Conservation (phyloP, 1,140 invertebrate genomes). For the Aplysia californica region DNA sequence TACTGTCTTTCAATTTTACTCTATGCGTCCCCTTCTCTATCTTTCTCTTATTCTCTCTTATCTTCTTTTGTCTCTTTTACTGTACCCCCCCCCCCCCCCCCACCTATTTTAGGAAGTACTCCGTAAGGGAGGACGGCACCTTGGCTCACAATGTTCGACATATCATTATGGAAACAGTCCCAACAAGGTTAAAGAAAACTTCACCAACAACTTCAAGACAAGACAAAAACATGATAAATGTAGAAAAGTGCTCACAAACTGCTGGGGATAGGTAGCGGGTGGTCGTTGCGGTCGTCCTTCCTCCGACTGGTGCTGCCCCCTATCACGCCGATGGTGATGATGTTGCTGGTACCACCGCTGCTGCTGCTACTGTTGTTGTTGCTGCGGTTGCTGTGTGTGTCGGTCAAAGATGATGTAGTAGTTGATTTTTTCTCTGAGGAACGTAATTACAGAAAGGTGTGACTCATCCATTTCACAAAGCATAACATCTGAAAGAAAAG, state of each 20-base stretch:
- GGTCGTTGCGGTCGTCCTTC: constrained; percentile 3
- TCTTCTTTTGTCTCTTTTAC: neutral
- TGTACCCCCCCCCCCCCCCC: neutral
- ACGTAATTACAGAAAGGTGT: too few species aligned
- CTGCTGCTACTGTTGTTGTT: constrained; percentile 7
- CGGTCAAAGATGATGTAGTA: neutral
- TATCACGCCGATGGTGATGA: constrained; percentile 14
- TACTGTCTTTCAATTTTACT: too few species aligned
- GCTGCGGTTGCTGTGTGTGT: neutral
- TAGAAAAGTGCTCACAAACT: constrained; percentile 5
- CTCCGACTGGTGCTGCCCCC: constrained; percentile 12
- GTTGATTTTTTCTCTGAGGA: too few species aligned
- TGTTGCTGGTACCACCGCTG: neutral
- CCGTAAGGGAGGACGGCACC: too few species aligned
- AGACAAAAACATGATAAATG: neutral
- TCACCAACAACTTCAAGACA: neutral
- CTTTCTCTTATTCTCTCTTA: neutral
- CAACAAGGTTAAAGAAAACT: neutral
- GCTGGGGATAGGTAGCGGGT: neutral
- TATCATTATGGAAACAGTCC: neutral
- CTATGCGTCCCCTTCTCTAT: too few species aligned
- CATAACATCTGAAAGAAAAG: neutral
- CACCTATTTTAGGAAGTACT: neutral
- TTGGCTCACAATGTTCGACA: neutral
- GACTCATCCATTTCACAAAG: too few species aligned